These are phyloP conservation scores for Myzus persicae DNA, from an alignment of 1,140 invertebrate species.

Conservation along the genomic window DNA sequence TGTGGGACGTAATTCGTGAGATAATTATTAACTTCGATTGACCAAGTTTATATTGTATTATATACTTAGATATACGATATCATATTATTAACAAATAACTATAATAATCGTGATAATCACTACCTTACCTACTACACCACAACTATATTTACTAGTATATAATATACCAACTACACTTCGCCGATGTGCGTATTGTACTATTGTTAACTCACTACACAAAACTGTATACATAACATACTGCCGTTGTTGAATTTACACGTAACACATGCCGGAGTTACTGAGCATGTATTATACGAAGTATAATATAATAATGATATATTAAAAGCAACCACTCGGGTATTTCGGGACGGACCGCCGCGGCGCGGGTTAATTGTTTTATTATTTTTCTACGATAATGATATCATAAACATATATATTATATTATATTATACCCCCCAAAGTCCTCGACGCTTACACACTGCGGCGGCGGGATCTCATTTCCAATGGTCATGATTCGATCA, in stretches of 20 bases:
- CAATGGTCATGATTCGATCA: constrained; percentile 46
- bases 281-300: neutral
- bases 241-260: neutral
- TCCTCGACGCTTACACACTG: constrained; percentile 25
- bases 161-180: neutral
- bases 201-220: neutral
- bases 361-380: constrained; percentile 34
- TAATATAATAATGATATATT: neutral
- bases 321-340: neutral
- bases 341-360: constrained; percentile 8
- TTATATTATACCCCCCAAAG: neutral
- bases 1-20: no score
- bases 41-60: no score
- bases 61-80: no score
- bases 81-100: neutral
- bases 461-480: constrained; percentile 30
- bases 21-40: neutral
- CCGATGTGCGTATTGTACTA: neutral
- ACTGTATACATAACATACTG: neutral
- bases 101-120: neutral
- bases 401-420: constrained; percentile 18
- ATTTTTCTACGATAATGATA: constrained; percentile 46
- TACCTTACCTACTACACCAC: neutral
- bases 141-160: neutral
- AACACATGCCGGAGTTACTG: constrained; percentile 3